Base-by-base conservation (phyloP, 2,113 vertebrate species). In the Pavo muticus region DNA sequence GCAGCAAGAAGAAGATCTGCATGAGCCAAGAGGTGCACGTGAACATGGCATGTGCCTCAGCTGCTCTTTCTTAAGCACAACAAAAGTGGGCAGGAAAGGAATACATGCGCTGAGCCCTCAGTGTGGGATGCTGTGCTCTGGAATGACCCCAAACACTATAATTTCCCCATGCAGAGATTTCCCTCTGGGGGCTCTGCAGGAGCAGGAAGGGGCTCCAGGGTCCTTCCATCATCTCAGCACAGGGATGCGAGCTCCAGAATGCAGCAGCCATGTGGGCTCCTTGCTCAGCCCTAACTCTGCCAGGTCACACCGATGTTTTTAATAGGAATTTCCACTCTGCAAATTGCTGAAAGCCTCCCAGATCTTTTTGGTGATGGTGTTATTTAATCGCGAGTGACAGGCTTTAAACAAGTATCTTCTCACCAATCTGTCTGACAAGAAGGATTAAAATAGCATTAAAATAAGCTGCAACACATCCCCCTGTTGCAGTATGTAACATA, bases 71-170 rank as follows among this genome's bases (percentile, higher is more conserved):
- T 47, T 73, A 17, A 11, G 12, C 24, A 14, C 40, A 56, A 19
- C 6, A 24, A 24, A 54, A 64, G 37, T 0, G 1, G 27, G 20
- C 19, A 52, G 37, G 45, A 48, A 77, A 20, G 14, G 30, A 52
- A 29, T 23, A 81, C 86, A 77, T 5, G 19, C 52, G 75, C 12
- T n/a, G 59, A 87, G 44, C 4, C 20, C n/a, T 16, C 84, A 20
- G 4, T 1, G 11, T 6, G 27, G 54, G 25, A 50, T 57, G 29
- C 39, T 48, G 0, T 2, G 2, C 9, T 52, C 83, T 65, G 54
- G 54, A 54, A 29, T 4, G 3, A 8, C 18, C 19, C 9, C 18
- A 13, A 2, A 37, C 1, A 3, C 48, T 24, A 0, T 3, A 12
- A 11, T 20, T 23, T 23, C 32, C 17, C 10, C 8, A 14, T 6